Conservation (phyloP, 2,888 invertebrate species). For the Desoria tigrina region DNA sequence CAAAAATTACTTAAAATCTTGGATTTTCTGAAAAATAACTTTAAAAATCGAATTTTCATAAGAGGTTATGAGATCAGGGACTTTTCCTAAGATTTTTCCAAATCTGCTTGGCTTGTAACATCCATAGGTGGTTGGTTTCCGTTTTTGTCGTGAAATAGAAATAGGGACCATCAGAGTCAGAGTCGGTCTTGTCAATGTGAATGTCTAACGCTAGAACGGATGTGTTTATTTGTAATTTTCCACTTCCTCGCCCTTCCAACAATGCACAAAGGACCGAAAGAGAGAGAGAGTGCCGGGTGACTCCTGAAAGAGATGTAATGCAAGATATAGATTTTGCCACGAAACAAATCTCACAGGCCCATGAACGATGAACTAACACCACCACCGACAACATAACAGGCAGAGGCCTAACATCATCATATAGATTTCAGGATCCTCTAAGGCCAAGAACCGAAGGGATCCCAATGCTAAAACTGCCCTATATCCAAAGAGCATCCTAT, state of each 20-base stretch:
- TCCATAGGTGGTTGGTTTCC: too few species aligned
- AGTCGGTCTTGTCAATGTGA: conserved; percentile 26
- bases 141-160: not conserved
- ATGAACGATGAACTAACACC: not conserved
- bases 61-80: too few species aligned
- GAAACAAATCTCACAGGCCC: not conserved
- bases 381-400: not conserved
- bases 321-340: not conserved
- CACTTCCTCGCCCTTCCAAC: conserved; percentile 46
- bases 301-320: not conserved
- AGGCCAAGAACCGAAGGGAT: not conserved
- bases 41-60: too few species aligned
- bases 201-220: conserved; percentile 28
- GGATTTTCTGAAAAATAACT: too few species aligned
- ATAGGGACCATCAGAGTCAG: not conserved
- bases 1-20: too few species aligned
- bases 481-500: not conserved
- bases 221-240: conserved; percentile 51
- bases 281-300: conserved; percentile 10
- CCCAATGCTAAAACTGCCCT: not conserved
- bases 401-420: too few species aligned
- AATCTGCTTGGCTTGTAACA: too few species aligned
- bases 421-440: too few species aligned
- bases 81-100: too few species aligned
- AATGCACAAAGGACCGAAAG: conserved; percentile 23